phyloP scores from a whole-genome alignment of 2,888 invertebrate genomes.

The Andrena camellia region DNA sequence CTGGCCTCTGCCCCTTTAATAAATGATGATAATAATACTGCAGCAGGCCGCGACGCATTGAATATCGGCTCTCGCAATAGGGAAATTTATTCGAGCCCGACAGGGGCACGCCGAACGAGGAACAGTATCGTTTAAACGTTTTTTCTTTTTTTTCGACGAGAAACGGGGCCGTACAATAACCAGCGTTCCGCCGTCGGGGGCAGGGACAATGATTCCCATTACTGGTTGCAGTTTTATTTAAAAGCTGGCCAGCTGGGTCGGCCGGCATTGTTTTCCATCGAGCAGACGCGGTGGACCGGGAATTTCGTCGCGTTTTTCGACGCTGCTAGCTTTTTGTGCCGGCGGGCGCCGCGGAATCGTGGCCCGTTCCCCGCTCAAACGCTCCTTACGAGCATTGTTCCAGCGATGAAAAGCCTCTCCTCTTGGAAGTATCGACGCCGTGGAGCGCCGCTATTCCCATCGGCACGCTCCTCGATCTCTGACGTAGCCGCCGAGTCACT shows the following conservation, averaged over 20 bases:
- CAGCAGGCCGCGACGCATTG: constrained; percentile 8
- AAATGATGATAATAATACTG: no score
- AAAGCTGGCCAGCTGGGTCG: constrained; percentile 18
- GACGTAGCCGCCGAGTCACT: no score
- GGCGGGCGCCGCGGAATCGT: not conserved
- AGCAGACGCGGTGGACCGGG: constrained; percentile 46
- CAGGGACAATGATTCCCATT: constrained; percentile 59
- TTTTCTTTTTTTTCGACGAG: constrained; percentile 6
- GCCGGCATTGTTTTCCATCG: constrained; percentile 43
- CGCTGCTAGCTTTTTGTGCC: constrained; percentile 17
- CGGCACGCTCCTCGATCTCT: not conserved
- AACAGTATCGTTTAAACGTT: constrained; percentile 43
- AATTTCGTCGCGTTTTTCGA: constrained; percentile 35
- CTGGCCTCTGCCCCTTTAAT: no score
- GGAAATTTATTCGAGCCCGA: constrained; percentile 28
- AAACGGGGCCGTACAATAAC: constrained; percentile 36
- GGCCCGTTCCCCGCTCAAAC: constrained; percentile 19
- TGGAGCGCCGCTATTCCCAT: not conserved
- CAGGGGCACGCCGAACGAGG: constrained; percentile 15
- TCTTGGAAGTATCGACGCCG: constrained; percentile 11
- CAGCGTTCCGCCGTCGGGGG: constrained; percentile 7
- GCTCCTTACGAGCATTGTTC: constrained; percentile 52
- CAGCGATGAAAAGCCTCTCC: constrained; percentile 42
- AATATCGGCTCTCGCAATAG: constrained; percentile 13
- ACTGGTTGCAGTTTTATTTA: constrained; percentile 57